phyloP scores from a whole-genome alignment of 2,797 vertebrate species.

The Acrocephalus scirpaceus region DNA sequence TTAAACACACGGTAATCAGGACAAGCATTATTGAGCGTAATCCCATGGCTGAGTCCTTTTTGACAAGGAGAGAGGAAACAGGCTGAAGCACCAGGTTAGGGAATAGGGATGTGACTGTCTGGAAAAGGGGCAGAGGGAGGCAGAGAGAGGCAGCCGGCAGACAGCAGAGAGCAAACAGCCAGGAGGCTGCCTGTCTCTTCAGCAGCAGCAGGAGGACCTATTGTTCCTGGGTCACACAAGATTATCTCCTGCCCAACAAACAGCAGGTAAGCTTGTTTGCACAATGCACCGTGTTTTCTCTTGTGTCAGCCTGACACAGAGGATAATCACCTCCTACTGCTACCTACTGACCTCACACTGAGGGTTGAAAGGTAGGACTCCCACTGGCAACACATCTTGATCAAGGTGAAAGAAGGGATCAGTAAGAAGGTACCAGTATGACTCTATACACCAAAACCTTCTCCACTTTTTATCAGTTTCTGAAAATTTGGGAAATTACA shows the following conservation, averaged over 20 bases:
- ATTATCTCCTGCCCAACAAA: slow-evolving; percentile 55
- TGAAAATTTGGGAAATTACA: not conserved
- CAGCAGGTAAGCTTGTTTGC: slow-evolving; percentile 65
- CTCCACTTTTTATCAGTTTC: not conserved
- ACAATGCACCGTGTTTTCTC: slow-evolving; percentile 42
- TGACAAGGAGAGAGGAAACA: not conserved
- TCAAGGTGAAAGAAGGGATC: not conserved
- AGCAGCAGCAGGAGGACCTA: slow-evolving; percentile 7
- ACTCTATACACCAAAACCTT: not conserved
- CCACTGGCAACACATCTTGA: not conserved
- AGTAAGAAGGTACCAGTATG: not conserved
- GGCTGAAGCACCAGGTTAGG: not conserved
- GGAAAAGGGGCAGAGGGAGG: not conserved
- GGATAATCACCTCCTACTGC: slow-evolving; percentile 57
- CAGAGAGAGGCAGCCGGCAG: not conserved
- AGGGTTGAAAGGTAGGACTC: slow-evolving; percentile 8
- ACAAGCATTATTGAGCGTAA: not conserved
- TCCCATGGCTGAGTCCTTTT: not conserved
- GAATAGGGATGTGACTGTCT: not conserved
- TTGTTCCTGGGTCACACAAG: slow-evolving; percentile 50
- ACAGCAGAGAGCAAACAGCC: not conserved
- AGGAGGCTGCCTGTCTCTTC: not conserved
- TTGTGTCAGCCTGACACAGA: slow-evolving; percentile 42
- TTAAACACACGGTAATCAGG: not conserved
- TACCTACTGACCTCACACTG: slow-evolving; percentile 32